Evolutionary conservation across 2,888 invertebrate genomes (phyloP).

Genomic region (Dorcus parallelipipedus): DNA sequence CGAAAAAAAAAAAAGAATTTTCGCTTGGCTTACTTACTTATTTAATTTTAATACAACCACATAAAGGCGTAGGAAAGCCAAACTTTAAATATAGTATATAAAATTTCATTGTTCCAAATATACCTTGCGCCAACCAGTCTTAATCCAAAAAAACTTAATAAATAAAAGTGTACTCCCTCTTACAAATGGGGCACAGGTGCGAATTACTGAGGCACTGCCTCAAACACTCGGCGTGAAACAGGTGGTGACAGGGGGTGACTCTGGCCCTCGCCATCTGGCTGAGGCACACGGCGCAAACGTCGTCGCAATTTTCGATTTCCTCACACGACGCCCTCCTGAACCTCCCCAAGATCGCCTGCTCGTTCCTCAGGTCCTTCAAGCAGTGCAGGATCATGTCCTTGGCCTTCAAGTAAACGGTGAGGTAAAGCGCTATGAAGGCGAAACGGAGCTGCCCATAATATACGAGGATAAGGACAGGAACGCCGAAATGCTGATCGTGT

Average conservation of each 20-base stretch:
- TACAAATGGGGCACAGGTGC: constrained; percentile 72
- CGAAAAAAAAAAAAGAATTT: too few relatives aligned
- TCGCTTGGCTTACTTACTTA: too few relatives aligned
- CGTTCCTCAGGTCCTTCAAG: constrained; percentile 54
- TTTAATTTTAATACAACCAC: too few relatives aligned
- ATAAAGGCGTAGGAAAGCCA: too few relatives aligned
- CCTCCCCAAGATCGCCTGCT: constrained; percentile 59
- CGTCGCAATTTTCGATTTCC: constrained; percentile 67
- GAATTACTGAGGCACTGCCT: constrained; percentile 68
- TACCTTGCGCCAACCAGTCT: too few relatives aligned
- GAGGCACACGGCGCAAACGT: constrained; percentile 77
- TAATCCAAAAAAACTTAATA: background rate
- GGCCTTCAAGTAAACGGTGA: constrained; percentile 64
- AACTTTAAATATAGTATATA: too few relatives aligned
- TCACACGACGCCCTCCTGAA: constrained; percentile 63
- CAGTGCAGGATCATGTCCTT: constrained; percentile 61
- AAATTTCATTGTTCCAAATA: too few relatives aligned
- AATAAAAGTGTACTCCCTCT: constrained; percentile 56
- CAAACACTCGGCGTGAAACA: constrained; percentile 76
- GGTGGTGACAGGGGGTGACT: constrained; percentile 75
- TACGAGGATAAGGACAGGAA: constrained; percentile 56
- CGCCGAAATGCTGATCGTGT: constrained; percentile 57
- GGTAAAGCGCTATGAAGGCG: constrained; percentile 57
- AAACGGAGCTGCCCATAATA: constrained; percentile 59
- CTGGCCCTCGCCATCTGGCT: constrained; percentile 67